Evolutionary conservation across 2,797 vertebrate genomes (phyloP), one percentile per base, ranked within the genome.

Genomic region (Neosalanx taihuensis): DNA sequence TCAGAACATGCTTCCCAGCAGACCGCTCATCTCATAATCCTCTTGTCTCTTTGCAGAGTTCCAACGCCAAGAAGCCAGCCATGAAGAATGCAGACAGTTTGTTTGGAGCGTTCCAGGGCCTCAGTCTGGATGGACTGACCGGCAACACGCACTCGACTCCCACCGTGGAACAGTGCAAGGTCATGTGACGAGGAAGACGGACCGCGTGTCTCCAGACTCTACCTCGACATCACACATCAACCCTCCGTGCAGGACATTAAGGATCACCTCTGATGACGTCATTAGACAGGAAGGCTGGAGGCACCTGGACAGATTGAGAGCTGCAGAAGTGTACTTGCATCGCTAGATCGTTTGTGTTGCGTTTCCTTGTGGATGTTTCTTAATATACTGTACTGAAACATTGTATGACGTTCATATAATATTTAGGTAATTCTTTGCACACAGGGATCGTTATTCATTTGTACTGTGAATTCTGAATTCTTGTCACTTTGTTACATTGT

Each of bases 31-130:
- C 51, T 18, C 15, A 56, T n/a, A 10, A 17, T 56, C 51, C 1
- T 18, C n/a, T 61, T 37, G 57, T 51, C n/a, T 46, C 76, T 23
- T 33, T 70, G 35, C 67, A 91, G 88, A 84, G 23, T 9, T 35
- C 83, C 1, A 18, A 81, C 3, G 76, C 83, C 62, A 84, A 79
- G 56, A 91, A 84, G 77, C 62, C 82, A 0, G n/a, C 85, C 2
- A 6, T 1, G 7, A 89, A 90, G 61, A 87, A 91, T 0, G 79
- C 92, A 1, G 64, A 64, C 3, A 26, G 61, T 18, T 87, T 93
- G 67, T 92, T 93, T 9, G 90, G 91, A 68, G 89, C 91, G 49
- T 93, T 94, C 68, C 91, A 90, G 68, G 90, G 91, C 15, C 87
- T 94, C 67, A 92, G 89, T 76, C 88, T 93, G 78, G 86, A 90